These are phyloP conservation scores for Zeugodacus cucurbitae DNA, from an alignment of 1,140 invertebrate genomes.

Conservation along the genomic window DNA sequence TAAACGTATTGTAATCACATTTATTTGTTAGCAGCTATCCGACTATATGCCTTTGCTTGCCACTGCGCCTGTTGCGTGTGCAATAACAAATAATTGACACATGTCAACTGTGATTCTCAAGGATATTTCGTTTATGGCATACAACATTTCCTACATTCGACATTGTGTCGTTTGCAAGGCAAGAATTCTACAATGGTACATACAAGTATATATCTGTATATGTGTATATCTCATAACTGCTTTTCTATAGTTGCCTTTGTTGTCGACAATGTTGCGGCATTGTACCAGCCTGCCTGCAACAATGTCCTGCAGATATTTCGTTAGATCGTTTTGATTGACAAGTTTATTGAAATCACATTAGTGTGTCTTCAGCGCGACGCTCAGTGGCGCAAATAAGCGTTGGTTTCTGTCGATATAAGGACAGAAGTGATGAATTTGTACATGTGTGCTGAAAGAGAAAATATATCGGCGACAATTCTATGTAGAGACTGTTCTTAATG, in stretches of 20 bases:
- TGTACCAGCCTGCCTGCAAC: not conserved
- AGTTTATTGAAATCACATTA: slow-evolving; percentile 29
- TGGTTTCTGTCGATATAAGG: not conserved
- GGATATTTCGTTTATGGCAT: slow-evolving; percentile 15
- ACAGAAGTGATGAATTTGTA: not conserved
- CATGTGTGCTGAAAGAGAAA: not conserved
- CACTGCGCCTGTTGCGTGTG: not conserved
- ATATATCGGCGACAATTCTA: not conserved
- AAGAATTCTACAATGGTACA: not conserved
- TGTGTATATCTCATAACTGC: not conserved
- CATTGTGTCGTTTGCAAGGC: not conserved
- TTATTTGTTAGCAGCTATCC: not conserved
- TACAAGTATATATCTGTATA: not conserved
- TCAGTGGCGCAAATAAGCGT: not conserved
- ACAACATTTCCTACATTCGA: not conserved
- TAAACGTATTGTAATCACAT: not conserved
- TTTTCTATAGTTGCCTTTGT: not conserved
- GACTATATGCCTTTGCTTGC: not conserved
- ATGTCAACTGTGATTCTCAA: slow-evolving; percentile 16
- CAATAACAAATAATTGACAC: slow-evolving; percentile 26
- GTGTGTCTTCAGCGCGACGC: not conserved
- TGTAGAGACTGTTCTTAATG: not conserved
- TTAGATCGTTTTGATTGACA: not conserved
- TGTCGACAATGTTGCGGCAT: slow-evolving; percentile 11
- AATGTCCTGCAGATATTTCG: not conserved